Conservation (phyloP, 1,140 invertebrate species). For the Oreohelix idahoensis region DNA sequence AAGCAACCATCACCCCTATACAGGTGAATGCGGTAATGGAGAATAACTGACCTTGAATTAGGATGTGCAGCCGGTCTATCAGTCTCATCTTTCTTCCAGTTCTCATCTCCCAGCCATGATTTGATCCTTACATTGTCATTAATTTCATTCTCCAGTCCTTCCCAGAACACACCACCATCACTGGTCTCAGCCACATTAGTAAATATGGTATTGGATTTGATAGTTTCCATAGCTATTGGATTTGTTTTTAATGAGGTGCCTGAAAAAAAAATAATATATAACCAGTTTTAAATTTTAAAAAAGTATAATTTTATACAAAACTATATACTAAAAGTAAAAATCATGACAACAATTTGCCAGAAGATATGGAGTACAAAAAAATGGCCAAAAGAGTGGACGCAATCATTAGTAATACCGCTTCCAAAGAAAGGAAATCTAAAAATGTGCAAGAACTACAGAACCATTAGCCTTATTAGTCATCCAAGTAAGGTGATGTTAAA, state of each 20-base stretch:
- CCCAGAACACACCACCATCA: conserved; percentile 90
- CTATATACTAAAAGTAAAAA: too few relatives aligned
- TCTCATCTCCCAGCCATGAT: conserved; percentile 69
- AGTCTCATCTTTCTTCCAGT: conserved; percentile 75
- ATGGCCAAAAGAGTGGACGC: too few relatives aligned
- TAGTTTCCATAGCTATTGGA: conserved; percentile 96
- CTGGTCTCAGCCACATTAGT: conserved; percentile 97
- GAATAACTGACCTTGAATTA: conserved; percentile 84
- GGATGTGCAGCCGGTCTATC: conserved; percentile 71
- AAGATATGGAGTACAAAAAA: too few relatives aligned
- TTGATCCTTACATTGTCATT: conserved; percentile 86
- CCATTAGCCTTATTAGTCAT: too few relatives aligned
- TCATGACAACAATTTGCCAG: too few relatives aligned
- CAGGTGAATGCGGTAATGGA: too few relatives aligned
- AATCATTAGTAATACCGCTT: too few relatives aligned
- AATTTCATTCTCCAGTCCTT: conserved; percentile 92
- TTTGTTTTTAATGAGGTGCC: conserved; percentile 92
- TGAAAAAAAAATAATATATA: conserved; percentile 29
- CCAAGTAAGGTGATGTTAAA: too few relatives aligned
- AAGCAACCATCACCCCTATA: not conserved
- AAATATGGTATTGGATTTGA: conserved; percentile 95
- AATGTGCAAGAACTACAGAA: too few relatives aligned
- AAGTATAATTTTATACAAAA: not conserved
- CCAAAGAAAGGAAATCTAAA: too few relatives aligned
- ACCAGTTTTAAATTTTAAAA: not conserved